Evolutionary conservation across 2,797 vertebrate genomes (phyloP).

Genomic region (Manis crassicaudata): DNA sequence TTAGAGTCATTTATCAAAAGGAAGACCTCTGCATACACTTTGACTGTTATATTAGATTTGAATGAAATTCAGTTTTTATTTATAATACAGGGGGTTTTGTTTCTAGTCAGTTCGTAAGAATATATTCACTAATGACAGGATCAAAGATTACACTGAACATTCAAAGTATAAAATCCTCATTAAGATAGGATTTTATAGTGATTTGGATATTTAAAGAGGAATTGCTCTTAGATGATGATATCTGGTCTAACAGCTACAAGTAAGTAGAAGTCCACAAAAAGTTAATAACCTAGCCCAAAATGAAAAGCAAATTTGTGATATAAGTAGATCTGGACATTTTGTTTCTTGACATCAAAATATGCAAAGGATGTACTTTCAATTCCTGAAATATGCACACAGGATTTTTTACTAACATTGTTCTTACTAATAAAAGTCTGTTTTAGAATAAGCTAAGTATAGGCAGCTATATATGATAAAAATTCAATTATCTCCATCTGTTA

Average conservation of each 20-base stretch:
- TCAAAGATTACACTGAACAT: neutral
- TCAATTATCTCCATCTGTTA: neutral
- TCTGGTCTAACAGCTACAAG: neutral
- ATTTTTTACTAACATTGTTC: neutral
- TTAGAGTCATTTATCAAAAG: neutral
- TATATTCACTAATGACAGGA: neutral
- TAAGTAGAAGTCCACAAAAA: neutral
- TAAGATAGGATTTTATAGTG: neutral
- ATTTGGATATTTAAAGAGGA: neutral
- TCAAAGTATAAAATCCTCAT: neutral
- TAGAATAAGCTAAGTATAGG: neutral
- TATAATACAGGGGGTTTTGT: neutral
- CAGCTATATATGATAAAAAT: neutral
- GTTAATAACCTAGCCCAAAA: neutral
- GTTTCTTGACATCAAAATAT: neutral
- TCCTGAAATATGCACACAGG: neutral
- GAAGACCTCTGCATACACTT: neutral
- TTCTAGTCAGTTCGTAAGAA: neutral
- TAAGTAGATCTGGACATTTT: neutral
- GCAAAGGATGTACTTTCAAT: neutral
- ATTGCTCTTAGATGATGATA: neutral
- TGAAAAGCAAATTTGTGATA: neutral
- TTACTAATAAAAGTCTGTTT: neutral
- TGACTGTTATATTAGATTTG: neutral
- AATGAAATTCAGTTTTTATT: neutral